Base-by-base conservation (phyloP, 2,797 vertebrate species). In the Avahi laniger region DNA sequence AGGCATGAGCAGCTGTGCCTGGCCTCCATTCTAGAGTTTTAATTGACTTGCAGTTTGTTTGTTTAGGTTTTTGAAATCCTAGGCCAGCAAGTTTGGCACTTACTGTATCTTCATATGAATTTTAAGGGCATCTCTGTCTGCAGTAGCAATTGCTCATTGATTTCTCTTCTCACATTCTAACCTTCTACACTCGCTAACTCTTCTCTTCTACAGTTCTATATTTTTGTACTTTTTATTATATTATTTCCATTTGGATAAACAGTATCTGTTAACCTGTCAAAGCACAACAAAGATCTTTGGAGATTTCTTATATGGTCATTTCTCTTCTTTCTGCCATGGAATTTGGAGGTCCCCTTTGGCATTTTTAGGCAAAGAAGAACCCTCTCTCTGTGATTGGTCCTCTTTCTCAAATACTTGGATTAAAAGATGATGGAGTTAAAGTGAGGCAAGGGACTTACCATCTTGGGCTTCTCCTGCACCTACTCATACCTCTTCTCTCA, bases 351-450 rank as follows among this genome's bases (percentile, higher is more conserved):
- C 15, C 6, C 50, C 14, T 75, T 13, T 87, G 73, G 57, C 76
- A 82, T 95, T 85, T 93, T 65, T 26, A 89, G 43, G 43, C 43
- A 93, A 89, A 52, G 28, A 65, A 33, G 46, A 94, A 38, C 43
- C 26, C 18, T 65, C 9, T 86, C 30, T 81, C 52, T 87, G 38
- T 70, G 76, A 38, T 52, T 69, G 65, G 70, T 87, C 26, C 57
- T 92, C 46, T 94, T 88, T 94, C 35, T 96, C 69, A 15, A 46
- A 24, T 94, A 43, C 33, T 91, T 80, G 52, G 35, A n/a, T 85
- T 86, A 83, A 73, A 83, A 81, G 35, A 54, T 54, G 14, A 57
- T 90, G 17, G 46, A 63, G 46, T 87, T 70, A 43, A 73, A 97
- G 48, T 82, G 57, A 93, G 76, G 13, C 59, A 89, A 30, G 78